phyloP scores from a whole-genome alignment of 2,113 vertebrate genomes.

The Ictalurus punctatus region DNA sequence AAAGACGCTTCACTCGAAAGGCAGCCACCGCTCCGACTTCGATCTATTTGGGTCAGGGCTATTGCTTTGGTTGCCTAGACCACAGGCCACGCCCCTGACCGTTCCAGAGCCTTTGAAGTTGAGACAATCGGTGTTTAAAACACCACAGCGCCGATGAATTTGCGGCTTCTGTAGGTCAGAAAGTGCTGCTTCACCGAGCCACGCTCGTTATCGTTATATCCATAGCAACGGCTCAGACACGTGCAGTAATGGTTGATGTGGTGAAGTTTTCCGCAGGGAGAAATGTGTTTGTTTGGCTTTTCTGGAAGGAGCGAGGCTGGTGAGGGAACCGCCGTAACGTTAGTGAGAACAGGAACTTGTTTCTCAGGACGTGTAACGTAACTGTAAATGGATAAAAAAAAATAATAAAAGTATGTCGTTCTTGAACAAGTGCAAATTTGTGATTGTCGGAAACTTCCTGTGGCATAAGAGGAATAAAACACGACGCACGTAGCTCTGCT shows the following conservation, averaged over 20 bases:
- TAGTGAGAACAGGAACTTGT: background rate
- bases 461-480: background rate
- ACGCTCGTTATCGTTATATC: no score
- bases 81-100: background rate
- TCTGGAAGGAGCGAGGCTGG: background rate
- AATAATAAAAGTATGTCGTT: background rate
- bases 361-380: background rate
- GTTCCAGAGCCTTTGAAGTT: background rate
- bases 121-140: background rate
- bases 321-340: background rate
- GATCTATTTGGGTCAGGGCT: conserved; percentile 1
- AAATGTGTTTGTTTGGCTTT: background rate
- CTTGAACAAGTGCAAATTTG: background rate
- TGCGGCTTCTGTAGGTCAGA: background rate
- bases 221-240: no score
- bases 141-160: background rate
- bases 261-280: no score
- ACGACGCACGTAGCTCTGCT: background rate
- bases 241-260: no score
- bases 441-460: background rate
- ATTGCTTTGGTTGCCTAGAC: background rate
- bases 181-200: background rate
- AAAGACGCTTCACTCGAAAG: background rate
- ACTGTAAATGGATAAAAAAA: background rate
- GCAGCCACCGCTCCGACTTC: background rate